Evolutionary conservation across 2,888 invertebrate genomes (phyloP), one percentile per base, ranked within the genome.

Genomic region (Phalera bucephala): DNA sequence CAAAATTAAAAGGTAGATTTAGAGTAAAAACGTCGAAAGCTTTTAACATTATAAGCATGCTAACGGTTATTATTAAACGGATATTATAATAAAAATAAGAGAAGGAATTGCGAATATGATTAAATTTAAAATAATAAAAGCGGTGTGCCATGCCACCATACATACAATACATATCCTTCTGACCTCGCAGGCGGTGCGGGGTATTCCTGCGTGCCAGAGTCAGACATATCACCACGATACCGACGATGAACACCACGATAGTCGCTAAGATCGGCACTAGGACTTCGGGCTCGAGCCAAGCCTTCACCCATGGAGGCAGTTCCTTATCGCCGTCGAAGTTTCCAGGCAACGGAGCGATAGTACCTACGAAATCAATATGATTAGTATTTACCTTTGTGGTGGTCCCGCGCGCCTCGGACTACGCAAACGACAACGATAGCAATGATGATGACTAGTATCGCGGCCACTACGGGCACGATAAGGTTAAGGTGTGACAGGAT

Each of bases 401-500:
- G 93, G 78, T 94, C 93, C 90, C 95, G 93, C 82, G 95, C 94
- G 75, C 96, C 95, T 72, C 94, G 93, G 65, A 97, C 94, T 70
- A 96, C 95, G 93, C 96, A 97, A 79, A 97, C 96, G 80, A 98
- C 96, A 80, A 96, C 94, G 78, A 97, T 94, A 71, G 97, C 97
- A 86, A 97, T 95, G 82, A 97, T 95, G 86, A 97, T 95, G 90
- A 98, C 97, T 73, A 97, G 93, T 65, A 96, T 92, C 66, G 97
- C 96, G 59, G 97, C 96, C 80, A 96, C 95, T 68, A 97, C 95
- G 38, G 97, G 97, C 72, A 98, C 96, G 90, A 98, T 95, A 77
- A 98, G 94, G 92, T 97, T 96, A 79, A 97, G 93, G 90, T 97
- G 96, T 69, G 95, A 94, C 88, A 96, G 93, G 84, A 97, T 93